phyloP scores from a whole-genome alignment of 2,797 vertebrate species.

The Scomberomorus guttatus region DNA sequence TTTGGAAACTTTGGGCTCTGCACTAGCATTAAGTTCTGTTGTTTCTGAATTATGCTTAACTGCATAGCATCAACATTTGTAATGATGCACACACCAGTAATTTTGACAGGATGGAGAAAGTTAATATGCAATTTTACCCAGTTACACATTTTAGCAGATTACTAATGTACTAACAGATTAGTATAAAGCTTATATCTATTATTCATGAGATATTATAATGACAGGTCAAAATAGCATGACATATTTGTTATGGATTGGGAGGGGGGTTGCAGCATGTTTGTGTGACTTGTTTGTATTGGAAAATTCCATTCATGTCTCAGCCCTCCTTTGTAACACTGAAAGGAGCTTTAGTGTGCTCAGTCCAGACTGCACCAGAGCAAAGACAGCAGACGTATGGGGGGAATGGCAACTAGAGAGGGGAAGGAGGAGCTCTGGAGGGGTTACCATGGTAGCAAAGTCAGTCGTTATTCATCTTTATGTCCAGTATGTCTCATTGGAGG shows the following conservation, averaged over 20 bases:
- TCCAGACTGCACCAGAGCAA: constrained; percentile 5
- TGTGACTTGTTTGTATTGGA: background rate
- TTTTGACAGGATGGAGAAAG: too few relatives aligned
- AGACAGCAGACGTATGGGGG: constrained; percentile 10
- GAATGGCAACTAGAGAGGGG: background rate
- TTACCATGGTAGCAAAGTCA: constrained; percentile 68
- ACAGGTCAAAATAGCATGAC: too few relatives aligned
- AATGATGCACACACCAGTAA: too few relatives aligned
- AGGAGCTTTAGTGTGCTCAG: constrained; percentile 10
- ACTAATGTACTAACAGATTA: background rate
- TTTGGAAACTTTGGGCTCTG: too few relatives aligned
- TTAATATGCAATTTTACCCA: too few relatives aligned
- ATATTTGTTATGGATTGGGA: background rate
- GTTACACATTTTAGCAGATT: too few relatives aligned
- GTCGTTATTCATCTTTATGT: constrained; percentile 61
- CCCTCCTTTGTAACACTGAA: background rate
- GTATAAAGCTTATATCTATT: background rate
- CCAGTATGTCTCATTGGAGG: constrained; percentile 36
- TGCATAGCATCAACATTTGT: too few relatives aligned
- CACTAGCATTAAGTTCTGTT: too few relatives aligned
- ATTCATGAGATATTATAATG: background rate
- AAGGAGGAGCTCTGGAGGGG: constrained; percentile 29
- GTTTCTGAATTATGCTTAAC: too few relatives aligned
- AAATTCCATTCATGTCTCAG: constrained; percentile 7
- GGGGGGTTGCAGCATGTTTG: background rate